Evolutionary conservation across 2,888 invertebrate genomes (phyloP), one percentile per base, ranked within the genome.

Genomic region (Calephelis perditalis): DNA sequence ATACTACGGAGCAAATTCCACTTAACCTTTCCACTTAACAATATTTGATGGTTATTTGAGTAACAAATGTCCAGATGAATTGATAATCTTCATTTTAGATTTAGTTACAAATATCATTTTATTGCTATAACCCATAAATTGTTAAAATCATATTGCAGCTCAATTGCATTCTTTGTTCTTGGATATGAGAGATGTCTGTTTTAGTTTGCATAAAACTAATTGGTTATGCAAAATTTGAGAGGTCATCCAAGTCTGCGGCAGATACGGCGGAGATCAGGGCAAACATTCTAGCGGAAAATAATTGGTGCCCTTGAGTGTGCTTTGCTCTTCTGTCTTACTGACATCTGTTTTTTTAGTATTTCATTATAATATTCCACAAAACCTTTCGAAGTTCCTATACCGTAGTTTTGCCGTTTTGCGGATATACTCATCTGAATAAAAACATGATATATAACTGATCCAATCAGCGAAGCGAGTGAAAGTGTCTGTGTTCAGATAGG

Each of bases 181-280:
- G 60, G 68, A 64, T 65, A 62, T 40, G 70, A 73, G 75, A 75
- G 71, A 75, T 67, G 77, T 78, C 78, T 80, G 81, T 78, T 86
- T 81, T 79, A 82, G 84, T 86, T 85, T 78, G 81, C 73, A 70
- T 73, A 75, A 77, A 84, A 81, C 84, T 87, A 89, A 89, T 89
- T 90, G 86, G 87, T 80, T 87, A 89, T 88, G 86, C 89, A 81
- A 82, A 84, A 86, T 80, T 87, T 73, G 76, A 90, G 89, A 78
- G 82, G 81, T 79, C 75, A 82, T 86, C 83, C 87, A 85, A 82
- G 87, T 88, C 88, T 69, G 69, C 65, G 67, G 75, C 85, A 85
- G 81, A 73, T 74, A 70, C 70, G 67, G 71, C 79, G 79, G 74
- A 86, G 85, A 83, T 77, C 81, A 79, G 69, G 58, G 79, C 82